A percentile compares a stretch with the other conserved stretches of the same genome.
phyloP scores from a whole-genome alignment of 2,113 vertebrate species.

The Chionis minor region DNA sequence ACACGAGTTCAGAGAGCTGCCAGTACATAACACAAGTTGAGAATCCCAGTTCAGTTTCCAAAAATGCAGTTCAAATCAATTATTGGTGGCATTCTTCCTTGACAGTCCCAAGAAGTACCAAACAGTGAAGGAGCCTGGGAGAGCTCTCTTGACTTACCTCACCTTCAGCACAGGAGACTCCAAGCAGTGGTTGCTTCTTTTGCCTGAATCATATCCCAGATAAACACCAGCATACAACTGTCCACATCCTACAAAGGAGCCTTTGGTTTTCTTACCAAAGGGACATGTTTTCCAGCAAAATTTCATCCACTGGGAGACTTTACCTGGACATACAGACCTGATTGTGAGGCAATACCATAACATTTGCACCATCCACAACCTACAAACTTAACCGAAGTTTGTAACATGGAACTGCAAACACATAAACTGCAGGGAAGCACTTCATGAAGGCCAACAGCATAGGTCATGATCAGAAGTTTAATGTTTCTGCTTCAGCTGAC shows the following conservation, averaged over 20 bases:
- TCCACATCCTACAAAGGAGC: neutral
- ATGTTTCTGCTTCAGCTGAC: neutral
- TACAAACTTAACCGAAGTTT: neutral
- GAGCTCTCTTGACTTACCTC: neutral
- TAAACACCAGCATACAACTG: neutral
- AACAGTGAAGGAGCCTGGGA: neutral
- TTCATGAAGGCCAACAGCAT: fast-evolving
- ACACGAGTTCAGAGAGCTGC: neutral
- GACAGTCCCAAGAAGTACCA: neutral
- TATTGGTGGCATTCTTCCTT: neutral
- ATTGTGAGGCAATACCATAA: neutral
- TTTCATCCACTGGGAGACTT: neutral
- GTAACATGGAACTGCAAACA: fast-evolving
- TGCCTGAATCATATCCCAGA: neutral
- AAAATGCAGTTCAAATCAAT: neutral
- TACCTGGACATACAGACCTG: fast-evolving
- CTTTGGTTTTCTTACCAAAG: neutral
- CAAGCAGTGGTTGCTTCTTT: neutral
- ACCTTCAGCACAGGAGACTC: neutral
- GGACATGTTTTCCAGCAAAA: neutral
- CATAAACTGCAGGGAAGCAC: neutral
- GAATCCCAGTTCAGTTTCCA: neutral
- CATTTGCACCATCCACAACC: neutral
- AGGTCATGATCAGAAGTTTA: neutral
- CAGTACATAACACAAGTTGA: neutral